Conservation (phyloP, 2,113 vertebrate genomes). For the Macheiramphus alcinus region DNA sequence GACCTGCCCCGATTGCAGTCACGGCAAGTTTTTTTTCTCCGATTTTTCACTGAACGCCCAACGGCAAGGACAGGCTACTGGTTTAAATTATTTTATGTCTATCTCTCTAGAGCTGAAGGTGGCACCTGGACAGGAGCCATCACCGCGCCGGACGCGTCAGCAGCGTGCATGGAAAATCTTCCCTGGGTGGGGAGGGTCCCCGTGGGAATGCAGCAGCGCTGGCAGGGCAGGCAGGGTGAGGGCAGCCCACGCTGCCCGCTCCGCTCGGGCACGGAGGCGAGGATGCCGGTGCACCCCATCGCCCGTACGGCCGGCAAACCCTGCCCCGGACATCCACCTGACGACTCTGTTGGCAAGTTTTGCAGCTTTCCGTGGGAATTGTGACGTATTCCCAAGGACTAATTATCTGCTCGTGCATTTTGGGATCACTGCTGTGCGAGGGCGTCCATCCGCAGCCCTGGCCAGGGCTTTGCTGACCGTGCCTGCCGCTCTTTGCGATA, state of each 20-base stretch:
- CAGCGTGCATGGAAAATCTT: neutral
- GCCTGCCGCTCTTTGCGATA: neutral
- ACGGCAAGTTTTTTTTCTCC: rapidly evolving
- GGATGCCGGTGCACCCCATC: neutral
- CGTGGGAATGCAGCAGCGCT: neutral
- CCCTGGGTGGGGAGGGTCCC: rapidly evolving
- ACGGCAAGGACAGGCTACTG: rapidly evolving
- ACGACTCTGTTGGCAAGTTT: neutral
- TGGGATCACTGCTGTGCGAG: neutral
- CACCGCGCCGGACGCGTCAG: rapidly evolving
- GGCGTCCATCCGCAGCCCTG: neutral
- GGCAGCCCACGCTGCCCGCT: neutral
- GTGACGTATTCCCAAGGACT: neutral
- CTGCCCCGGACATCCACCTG: neutral
- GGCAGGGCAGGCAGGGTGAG: neutral
- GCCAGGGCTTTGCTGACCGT: neutral
- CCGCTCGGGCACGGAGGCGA: too few species aligned
- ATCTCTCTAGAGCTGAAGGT: neutral
- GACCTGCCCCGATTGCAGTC: neutral
- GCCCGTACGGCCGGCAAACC: rapidly evolving
- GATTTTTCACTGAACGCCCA: rapidly evolving
- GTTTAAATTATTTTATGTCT: rapidly evolving
- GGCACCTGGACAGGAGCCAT: neutral
- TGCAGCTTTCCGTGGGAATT: neutral
- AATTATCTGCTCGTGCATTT: neutral